phyloP scores from a whole-genome alignment of 2,797 vertebrate species.

The Uromys caudimaculatus region DNA sequence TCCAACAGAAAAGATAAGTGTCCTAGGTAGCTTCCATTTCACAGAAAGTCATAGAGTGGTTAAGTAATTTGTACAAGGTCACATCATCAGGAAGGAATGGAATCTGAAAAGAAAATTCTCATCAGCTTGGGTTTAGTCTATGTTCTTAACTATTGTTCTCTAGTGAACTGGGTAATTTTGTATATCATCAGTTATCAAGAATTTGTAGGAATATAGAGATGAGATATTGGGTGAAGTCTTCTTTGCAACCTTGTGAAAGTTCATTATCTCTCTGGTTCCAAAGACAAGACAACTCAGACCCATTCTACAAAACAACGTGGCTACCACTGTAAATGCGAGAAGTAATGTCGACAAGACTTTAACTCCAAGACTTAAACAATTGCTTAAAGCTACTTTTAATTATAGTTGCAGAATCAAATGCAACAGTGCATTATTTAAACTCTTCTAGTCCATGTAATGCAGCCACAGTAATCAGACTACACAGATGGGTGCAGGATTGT shows the following conservation, averaged over 20 bases:
- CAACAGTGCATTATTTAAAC: neutral
- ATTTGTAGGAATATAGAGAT: neutral
- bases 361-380: neutral
- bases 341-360: neutral
- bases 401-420: neutral
- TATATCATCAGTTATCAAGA: neutral
- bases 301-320: neutral
- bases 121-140: neutral
- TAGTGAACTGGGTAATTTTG: neutral
- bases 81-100: neutral
- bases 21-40: neutral
- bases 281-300: neutral
- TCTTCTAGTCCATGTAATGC: neutral
- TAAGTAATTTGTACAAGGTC: neutral
- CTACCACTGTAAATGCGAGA: neutral
- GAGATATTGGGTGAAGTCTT: neutral
- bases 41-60: neutral
- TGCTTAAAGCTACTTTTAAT: neutral
- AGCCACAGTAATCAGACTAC: neutral
- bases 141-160: neutral
- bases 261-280: neutral
- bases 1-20: neutral
- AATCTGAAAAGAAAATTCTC: neutral
- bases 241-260: neutral
- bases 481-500: neutral